phyloP scores from a whole-genome alignment of 2,113 vertebrate species.

The Dipodomys stephensi region DNA sequence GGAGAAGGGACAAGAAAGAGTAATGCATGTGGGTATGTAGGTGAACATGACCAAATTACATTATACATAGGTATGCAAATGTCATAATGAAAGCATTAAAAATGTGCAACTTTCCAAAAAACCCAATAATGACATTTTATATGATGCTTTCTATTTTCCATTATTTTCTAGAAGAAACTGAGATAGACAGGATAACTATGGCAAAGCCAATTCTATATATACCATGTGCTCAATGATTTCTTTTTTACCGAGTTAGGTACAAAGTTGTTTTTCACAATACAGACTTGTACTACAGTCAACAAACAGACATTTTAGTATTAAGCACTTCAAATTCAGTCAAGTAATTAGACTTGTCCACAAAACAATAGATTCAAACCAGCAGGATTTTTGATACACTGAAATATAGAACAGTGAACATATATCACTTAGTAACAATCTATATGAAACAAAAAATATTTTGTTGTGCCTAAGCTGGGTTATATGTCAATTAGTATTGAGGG shows the following conservation, averaged over 20 bases:
- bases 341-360: neutral
- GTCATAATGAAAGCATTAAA: too few species aligned
- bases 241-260: neutral
- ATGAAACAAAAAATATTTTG: slow-evolving; percentile 20
- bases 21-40: too few species aligned
- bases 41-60: too few species aligned
- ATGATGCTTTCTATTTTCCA: too few species aligned
- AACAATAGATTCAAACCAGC: neutral
- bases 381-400: slow-evolving; percentile 34
- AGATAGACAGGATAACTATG: neutral
- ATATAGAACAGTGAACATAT: slow-evolving; percentile 8
- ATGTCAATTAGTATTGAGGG: neutral
- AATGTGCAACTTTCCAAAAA: too few species aligned
- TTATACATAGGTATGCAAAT: too few species aligned
- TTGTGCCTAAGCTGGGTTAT: neutral
- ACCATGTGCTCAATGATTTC: neutral
- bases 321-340: slow-evolving; percentile 21
- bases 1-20: too few species aligned
- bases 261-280: neutral
- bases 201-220: neutral
- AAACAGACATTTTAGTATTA: slow-evolving; percentile 28
- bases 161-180: neutral
- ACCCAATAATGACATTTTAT: too few species aligned
- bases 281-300: neutral
- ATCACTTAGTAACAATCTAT: neutral